Percentiles rank a stretch among this genome's conserved stretches.
Conservation (phyloP, 2,113 vertebrate genomes). For the Craseonycteris thonglongyai region DNA sequence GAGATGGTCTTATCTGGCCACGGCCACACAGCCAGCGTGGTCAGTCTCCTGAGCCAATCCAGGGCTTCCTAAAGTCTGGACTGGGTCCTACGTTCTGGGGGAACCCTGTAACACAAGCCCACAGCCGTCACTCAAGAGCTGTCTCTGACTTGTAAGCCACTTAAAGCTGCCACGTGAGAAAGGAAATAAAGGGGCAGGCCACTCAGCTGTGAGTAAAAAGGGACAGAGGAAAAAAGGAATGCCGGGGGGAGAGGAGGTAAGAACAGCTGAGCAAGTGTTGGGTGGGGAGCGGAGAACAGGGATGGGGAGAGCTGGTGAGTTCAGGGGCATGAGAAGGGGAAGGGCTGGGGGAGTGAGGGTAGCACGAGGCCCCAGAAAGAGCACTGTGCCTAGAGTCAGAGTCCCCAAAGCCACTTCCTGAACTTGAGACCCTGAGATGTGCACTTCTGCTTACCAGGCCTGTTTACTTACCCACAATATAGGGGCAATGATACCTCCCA, state of each 20-base stretch:
- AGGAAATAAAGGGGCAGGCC: background rate
- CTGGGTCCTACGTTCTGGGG: background rate
- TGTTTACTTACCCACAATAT: background rate
- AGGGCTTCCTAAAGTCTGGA: background rate
- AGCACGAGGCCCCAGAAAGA: accelerated
- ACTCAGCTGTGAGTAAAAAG: background rate
- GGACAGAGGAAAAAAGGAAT: background rate
- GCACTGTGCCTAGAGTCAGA: no score
- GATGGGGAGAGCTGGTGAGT: background rate
- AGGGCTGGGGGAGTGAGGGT: background rate
- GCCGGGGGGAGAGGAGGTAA: background rate
- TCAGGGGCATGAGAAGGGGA: no score
- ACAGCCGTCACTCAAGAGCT: background rate
- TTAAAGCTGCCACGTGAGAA: background rate
- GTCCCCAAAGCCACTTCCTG: background rate
- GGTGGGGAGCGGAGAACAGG: accelerated
- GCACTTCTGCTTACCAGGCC: background rate
- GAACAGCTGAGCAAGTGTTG: background rate
- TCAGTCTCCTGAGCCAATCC: background rate
- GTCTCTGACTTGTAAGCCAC: background rate
- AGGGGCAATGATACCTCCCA: background rate
- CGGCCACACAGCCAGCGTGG: background rate
- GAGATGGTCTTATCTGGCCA: background rate
- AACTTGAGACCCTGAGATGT: background rate
- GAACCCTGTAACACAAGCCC: background rate